A percentile compares a stretch with the other conserved stretches of the same genome.
Conservation (phyloP, 2,797 vertebrate species). For the Zenarchopterus dispar region DNA sequence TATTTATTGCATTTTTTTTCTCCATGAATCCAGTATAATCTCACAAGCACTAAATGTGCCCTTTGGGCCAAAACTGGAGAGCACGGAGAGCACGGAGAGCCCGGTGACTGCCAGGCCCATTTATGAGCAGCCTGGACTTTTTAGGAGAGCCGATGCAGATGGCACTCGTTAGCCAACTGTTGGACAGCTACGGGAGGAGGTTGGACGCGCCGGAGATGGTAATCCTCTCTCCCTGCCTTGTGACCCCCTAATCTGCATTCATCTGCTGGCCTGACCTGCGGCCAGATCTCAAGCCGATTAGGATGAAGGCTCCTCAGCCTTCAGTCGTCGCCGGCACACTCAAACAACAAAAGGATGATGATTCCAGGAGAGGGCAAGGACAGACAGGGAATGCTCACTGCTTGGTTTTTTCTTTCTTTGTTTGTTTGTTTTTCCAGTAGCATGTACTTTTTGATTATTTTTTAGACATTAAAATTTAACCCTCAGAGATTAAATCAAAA, state of each 20-base stretch:
- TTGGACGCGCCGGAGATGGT: slow-evolving; percentile 61
- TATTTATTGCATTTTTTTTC: too few relatives aligned
- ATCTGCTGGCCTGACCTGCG: slow-evolving; percentile 81
- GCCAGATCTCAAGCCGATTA: slow-evolving; percentile 87
- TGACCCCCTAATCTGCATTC: slow-evolving; percentile 88
- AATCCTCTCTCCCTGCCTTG: slow-evolving; percentile 87
- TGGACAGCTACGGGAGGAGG: slow-evolving; percentile 43
- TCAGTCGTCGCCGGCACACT: slow-evolving; percentile 30
- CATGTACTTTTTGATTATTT: too few relatives aligned
- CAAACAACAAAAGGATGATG: slow-evolving; percentile 37
- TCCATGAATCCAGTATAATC: too few relatives aligned
- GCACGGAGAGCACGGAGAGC: background rate
- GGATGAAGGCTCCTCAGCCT: slow-evolving; percentile 63
- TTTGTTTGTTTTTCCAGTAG: too few relatives aligned
- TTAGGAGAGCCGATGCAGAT: slow-evolving; percentile 21
- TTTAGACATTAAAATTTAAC: too few relatives aligned
- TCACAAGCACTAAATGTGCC: too few relatives aligned
- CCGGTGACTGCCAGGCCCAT: background rate
- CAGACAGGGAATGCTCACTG: background rate
- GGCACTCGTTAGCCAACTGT: slow-evolving; percentile 13
- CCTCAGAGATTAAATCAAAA: too few relatives aligned
- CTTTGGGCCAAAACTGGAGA: background rate
- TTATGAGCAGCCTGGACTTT: slow-evolving; percentile 13
- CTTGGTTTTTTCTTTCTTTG: background rate
- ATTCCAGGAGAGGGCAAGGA: background rate